Conservation (phyloP, 2,113 vertebrate genomes). For the Myiopsitta monachus region DNA sequence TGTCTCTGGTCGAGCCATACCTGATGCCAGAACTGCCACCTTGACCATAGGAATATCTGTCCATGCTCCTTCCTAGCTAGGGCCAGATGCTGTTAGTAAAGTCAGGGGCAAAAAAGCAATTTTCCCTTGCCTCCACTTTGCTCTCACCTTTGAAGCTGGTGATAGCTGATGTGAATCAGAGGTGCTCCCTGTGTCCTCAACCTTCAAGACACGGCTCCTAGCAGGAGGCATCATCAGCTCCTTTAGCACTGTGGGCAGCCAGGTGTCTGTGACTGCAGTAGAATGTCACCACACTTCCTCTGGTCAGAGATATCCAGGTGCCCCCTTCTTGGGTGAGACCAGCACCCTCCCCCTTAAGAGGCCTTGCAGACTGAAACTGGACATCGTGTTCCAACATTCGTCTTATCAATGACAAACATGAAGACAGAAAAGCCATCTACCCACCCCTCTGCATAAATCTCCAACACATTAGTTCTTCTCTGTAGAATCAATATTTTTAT, state of each 20-base stretch:
- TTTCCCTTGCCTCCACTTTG: background rate
- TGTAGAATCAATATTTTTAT: background rate
- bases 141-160: background rate
- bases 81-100: background rate
- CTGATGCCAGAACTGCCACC: background rate
- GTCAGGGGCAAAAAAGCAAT: background rate
- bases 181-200: background rate
- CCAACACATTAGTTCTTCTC: background rate
- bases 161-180: background rate
- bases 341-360: background rate
- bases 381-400: background rate
- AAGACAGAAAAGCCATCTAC: background rate
- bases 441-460: background rate
- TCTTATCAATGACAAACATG: background rate
- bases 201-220: background rate
- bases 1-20: slow-evolving; percentile 76
- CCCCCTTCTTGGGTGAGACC: background rate
- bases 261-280: background rate
- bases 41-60: background rate
- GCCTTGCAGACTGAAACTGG: background rate
- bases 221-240: background rate
- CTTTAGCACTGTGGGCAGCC: background rate
- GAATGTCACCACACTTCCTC: background rate
- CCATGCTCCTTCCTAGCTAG: background rate
- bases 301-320: background rate